A percentile compares a stretch with the other conserved stretches of the same genome.
phyloP scores from a whole-genome alignment of 2,113 vertebrate species.

The Helogale parvula region DNA sequence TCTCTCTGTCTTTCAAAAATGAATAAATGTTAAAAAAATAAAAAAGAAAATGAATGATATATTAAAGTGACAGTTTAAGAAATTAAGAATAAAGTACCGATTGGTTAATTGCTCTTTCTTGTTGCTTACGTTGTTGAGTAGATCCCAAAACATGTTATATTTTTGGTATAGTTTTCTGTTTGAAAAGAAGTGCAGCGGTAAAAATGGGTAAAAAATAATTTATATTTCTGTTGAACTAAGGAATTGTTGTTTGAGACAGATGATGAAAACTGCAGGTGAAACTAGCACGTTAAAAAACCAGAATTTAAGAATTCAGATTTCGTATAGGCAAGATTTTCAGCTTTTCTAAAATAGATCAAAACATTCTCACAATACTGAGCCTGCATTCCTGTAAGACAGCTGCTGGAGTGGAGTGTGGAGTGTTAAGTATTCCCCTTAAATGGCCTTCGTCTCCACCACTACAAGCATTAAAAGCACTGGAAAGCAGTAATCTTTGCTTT shows the following conservation, averaged over 20 bases:
- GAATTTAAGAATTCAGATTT: slow-evolving; percentile 27
- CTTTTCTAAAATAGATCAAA: slow-evolving; percentile 36
- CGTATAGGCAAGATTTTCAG: slow-evolving; percentile 5
- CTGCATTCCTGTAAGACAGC: not conserved
- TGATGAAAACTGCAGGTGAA: slow-evolving; percentile 6
- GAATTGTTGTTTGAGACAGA: not conserved
- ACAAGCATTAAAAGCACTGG: not conserved
- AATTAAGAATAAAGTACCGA: not conserved
- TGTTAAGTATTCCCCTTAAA: not conserved
- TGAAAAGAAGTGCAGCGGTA: not conserved
- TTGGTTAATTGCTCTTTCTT: not conserved
- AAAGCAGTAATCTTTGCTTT: not conserved
- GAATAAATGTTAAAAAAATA: no score
- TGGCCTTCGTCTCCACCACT: no score
- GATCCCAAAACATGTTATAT: not conserved
- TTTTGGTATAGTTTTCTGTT: not conserved
- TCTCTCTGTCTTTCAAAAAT: no score
- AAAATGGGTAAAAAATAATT: slow-evolving; percentile 1
- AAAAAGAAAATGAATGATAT: not conserved
- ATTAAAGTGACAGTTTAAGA: not conserved
- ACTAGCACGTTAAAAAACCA: not conserved
- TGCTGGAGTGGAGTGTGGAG: not conserved
- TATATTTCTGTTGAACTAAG: not conserved
- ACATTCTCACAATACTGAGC: not conserved
- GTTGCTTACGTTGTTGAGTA: not conserved